phyloP scores from a whole-genome alignment of 2,113 vertebrate species.

The Cyprinus carpio region DNA sequence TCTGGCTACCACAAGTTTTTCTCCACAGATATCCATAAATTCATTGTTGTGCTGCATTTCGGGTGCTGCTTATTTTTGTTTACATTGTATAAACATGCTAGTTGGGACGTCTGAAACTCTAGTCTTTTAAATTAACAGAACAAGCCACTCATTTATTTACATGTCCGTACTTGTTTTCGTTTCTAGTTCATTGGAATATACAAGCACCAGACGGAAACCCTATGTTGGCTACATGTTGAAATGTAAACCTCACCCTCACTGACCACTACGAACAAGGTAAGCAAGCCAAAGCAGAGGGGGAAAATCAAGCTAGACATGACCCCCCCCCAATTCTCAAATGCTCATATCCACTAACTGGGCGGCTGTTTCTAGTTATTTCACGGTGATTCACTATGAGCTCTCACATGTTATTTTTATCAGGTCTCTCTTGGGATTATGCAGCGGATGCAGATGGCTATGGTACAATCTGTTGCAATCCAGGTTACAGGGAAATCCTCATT shows the following conservation, averaged over 20 bases:
- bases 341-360: neutral
- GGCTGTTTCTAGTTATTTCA: slow-evolving; percentile 52
- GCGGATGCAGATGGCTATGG: slow-evolving; percentile 19
- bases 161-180: slow-evolving; percentile 38
- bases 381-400: slow-evolving; percentile 19
- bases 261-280: neutral
- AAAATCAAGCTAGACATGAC: slow-evolving; percentile 1
- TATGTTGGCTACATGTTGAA: slow-evolving; percentile 15
- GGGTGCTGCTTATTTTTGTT: neutral
- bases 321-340: neutral
- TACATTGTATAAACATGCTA: slow-evolving; percentile 41
- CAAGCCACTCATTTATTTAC: slow-evolving; percentile 46
- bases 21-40: neutral
- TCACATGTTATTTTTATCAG: slow-evolving; percentile 34
- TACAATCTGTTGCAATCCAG: neutral
- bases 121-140: slow-evolving; percentile 11
- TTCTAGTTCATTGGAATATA: slow-evolving; percentile 35
- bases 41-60: slow-evolving; percentile 13
- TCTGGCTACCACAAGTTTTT: neutral
- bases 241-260: slow-evolving; percentile 45
- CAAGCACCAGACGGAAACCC: slow-evolving; percentile 39
- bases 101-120: slow-evolving; percentile 29
- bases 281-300: neutral
- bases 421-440: slow-evolving; percentile 11
- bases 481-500: neutral